Evolutionary conservation across 2,113 vertebrate genomes (phyloP), one percentile per base, ranked within the genome.

Genomic region (Xenopus borealis): DNA sequence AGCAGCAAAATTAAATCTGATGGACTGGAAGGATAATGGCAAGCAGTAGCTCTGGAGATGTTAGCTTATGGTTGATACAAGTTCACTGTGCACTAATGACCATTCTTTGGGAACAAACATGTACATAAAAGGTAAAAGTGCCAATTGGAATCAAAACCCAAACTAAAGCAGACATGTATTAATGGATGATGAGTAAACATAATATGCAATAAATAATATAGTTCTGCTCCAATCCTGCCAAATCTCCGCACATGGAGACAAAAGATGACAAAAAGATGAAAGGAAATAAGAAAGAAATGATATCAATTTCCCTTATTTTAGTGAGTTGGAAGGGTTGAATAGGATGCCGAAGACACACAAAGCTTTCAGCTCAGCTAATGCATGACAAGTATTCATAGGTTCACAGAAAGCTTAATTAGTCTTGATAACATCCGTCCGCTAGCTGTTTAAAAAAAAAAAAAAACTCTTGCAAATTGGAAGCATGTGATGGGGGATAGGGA

Each of bases 331-430:
- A 69, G 66, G 13, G 33, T 27, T 66, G 50, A 59, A 84, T 82
- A 84, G 82, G 23, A 89, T 74, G 75, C 85, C 80, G 81, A 83
- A 78, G 81, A n/a, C 74, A 78, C 85, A 86, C 81, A 84, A 88
- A 80, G 83, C 86, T 87, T 90, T 86, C 85, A 85, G 86, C 89
- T 81, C 84, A 23, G 52, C 84, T 78, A 82, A 92, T 74, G 84
- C 82, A 72, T 83, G 86, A 93, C 83, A 81, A 85, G 89, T 90
- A 86, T 89, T 85, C 82, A 72, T 78, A 84, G 83, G 84, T 82
- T 74, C 82, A 83, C 11, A 64, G 72, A 82, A 86, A 88, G 86
- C 86, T 84, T 90, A 89, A 92, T 82, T 83, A 89, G 87, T 85
- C 85, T 85, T 89, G 85, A 92, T 88, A 79, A 84, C 80, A 88